Percentiles rank a stretch among this genome's conserved stretches.
Conservation (phyloP, 2,113 vertebrate species). For the Rhynchopsitta pachyrhyncha region DNA sequence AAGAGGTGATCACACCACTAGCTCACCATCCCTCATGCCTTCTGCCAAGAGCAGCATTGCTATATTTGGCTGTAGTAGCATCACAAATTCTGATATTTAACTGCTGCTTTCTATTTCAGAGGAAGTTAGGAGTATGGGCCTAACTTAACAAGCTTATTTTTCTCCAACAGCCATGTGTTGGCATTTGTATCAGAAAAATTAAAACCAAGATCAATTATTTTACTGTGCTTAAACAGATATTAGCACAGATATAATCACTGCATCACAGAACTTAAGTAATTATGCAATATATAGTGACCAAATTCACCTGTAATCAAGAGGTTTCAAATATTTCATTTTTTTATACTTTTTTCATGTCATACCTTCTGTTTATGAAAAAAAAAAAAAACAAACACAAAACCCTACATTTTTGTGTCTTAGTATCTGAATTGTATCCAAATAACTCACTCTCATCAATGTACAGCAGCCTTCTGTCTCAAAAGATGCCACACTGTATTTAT, state of each 20-base stretch:
- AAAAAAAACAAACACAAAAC: background rate
- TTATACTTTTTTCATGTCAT: background rate
- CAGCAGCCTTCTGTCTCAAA: background rate
- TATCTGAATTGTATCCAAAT: background rate
- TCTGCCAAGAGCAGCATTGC: background rate
- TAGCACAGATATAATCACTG: background rate
- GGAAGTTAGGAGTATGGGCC: background rate
- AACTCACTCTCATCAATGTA: background rate
- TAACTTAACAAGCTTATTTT: background rate
- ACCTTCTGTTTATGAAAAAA: background rate
- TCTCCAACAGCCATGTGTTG: accelerated
- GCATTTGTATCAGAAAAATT: background rate
- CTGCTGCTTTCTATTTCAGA: background rate
- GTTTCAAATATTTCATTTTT: background rate
- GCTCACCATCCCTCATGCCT: background rate
- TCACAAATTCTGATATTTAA: background rate
- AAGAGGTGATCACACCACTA: background rate
- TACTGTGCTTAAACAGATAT: background rate
- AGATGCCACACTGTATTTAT: background rate
- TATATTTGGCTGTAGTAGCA: background rate
- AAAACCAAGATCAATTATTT: background rate
- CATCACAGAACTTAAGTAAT: background rate
- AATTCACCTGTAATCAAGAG: background rate
- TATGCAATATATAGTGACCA: background rate
- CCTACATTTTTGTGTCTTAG: background rate